Percentiles rank a stretch among this genome's conserved stretches.
Conservation (phyloP, 2,888 invertebrate species). For the Eupithecia pulchellata region DNA sequence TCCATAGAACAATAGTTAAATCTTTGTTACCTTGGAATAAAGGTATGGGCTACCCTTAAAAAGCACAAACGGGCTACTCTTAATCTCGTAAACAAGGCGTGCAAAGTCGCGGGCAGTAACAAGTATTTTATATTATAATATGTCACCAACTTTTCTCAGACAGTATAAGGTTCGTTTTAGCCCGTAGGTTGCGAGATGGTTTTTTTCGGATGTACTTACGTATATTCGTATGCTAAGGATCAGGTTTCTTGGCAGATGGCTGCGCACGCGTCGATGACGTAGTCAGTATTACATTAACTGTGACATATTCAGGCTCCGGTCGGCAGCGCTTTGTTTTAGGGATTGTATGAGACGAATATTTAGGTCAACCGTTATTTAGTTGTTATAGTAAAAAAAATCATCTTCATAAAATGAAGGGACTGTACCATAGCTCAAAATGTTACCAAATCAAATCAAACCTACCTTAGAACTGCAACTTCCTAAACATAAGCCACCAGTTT, state of each 20-base stretch:
- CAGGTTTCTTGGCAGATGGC: slow-evolving; percentile 82
- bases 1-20: background rate
- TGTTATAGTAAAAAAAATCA: background rate
- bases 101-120: background rate
- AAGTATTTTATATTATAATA: background rate
- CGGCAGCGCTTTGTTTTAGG: slow-evolving; percentile 16
- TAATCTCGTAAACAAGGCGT: background rate
- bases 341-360: slow-evolving; percentile 1
- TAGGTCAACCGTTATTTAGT: slow-evolving; percentile 10
- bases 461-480: too few species aligned
- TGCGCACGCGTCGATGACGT: slow-evolving; percentile 68
- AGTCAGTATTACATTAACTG: slow-evolving; percentile 25
- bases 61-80: background rate
- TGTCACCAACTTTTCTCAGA: background rate
- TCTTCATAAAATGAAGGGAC: background rate
- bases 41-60: too few species aligned
- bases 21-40: background rate
- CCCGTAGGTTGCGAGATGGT: slow-evolving; percentile 39
- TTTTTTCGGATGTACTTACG: slow-evolving; percentile 76
- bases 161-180: slow-evolving; percentile 51
- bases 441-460: background rate
- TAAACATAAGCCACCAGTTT: background rate
- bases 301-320: slow-evolving; percentile 49
- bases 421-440: background rate
- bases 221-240: slow-evolving; percentile 71